Base-by-base conservation (phyloP, 2,113 vertebrate genomes). In the Lasiurus cinereus region DNA sequence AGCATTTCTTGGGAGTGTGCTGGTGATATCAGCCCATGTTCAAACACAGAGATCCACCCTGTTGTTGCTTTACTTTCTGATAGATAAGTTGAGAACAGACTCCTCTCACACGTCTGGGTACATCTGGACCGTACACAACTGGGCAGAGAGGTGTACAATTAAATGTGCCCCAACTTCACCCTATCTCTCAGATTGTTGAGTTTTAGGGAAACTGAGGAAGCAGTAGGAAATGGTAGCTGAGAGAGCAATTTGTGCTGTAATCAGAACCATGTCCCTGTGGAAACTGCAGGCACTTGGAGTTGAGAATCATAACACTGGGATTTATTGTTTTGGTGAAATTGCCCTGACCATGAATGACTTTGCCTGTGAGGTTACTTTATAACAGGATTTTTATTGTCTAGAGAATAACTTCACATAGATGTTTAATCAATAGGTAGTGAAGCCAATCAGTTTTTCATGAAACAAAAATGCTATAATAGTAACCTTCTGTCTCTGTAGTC, bases 391-490 rank as follows among this genome's bases (percentile, higher is more conserved):
- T 62, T 78, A 78, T 62, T 74, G 22, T 80, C 77, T 48, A 10
- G 94, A 77, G 93, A 74, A 50, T 27, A 54, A 48, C 36, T 15
- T 14, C 67, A 16, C 0, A 3, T 33, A 29, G 24, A 19, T 24
- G 48, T 85, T 92, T 56, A 91, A 91, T 93, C 91, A 59, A 4
- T 83, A 67, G 5, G 39, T 16, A 39, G 5, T 16, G 9, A 13
- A 50, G 91, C 85, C 91, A 92, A 79, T 93, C 39, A 6, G 43
- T 15, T 95, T 88, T 50, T 94, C 94, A 96, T 92, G 73, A 92
- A 62, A 96, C 69, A 97, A 97, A 93, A 95, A 96, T 91, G 88
- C 33, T 16, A 12, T n/a, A 69, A 88, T 6, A 22, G 67, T 82
- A 43, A 90, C 77, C 72, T 54, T 94, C 43, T 48, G 78, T 48